Conservation (phyloP, 1,140 invertebrate genomes). For the Doryteuthis pealeii region DNA sequence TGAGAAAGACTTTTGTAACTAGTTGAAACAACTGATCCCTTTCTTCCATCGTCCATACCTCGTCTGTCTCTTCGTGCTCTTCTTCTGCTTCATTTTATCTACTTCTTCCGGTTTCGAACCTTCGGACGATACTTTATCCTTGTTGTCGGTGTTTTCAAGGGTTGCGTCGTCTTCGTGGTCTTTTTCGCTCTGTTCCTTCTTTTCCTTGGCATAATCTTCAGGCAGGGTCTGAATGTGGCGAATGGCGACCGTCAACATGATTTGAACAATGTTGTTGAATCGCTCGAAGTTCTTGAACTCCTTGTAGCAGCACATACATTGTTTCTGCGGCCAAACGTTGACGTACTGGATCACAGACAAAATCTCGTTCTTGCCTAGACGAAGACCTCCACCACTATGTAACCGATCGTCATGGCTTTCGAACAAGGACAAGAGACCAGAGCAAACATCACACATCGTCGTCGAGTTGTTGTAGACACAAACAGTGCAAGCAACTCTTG, state of each 20-base stretch:
- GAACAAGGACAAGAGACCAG: slow-evolving; percentile 52
- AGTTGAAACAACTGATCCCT: slow-evolving; percentile 77
- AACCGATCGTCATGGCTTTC: slow-evolving; percentile 55
- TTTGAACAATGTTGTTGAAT: slow-evolving; percentile 82
- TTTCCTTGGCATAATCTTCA: slow-evolving; percentile 46
- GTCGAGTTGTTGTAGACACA: neutral
- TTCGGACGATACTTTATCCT: slow-evolving; percentile 18
- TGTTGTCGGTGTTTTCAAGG: slow-evolving; percentile 17
- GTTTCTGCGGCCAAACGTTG: slow-evolving; percentile 74
- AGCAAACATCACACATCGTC: slow-evolving; percentile 58
- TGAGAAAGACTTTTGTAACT: slow-evolving; percentile 77
- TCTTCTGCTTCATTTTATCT: slow-evolving; percentile 30
- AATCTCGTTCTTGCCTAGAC: slow-evolving; percentile 65
- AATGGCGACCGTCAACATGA: slow-evolving; percentile 66
- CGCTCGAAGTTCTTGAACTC: slow-evolving; percentile 87
- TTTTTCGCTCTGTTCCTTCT: slow-evolving; percentile 27
- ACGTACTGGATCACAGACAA: slow-evolving; percentile 71
- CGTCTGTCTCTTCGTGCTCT: slow-evolving; percentile 35
- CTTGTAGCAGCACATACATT: slow-evolving; percentile 90
- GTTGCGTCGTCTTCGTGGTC: slow-evolving; percentile 20
- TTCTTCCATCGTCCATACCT: slow-evolving; percentile 72
- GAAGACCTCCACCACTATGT: slow-evolving; percentile 44
- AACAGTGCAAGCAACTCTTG: slow-evolving; percentile 1
- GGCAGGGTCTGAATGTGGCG: slow-evolving; percentile 54
- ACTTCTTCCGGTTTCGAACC: slow-evolving; percentile 25